A percentile compares a stretch with the other conserved stretches of the same genome.
These are phyloP conservation scores for Passer montanus DNA, from an alignment of 2,113 vertebrate species.

Conservation along the genomic window DNA sequence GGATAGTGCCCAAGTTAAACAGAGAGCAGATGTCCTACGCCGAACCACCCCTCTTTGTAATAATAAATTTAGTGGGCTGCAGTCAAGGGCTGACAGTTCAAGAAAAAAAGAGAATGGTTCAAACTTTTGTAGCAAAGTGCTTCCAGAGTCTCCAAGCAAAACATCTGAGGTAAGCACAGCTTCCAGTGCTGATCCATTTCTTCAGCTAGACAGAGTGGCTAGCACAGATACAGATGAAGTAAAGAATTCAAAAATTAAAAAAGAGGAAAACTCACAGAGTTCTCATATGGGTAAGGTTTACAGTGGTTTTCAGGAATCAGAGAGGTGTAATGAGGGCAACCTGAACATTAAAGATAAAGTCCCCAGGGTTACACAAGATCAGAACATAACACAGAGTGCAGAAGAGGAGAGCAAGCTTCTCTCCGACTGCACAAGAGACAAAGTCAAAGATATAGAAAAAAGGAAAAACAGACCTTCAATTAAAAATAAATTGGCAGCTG, in stretches of 20 bases:
- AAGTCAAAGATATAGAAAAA: conserved; percentile 64
- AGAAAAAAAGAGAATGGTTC: neutral
- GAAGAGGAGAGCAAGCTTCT: conserved; percentile 33
- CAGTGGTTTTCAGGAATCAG: neutral
- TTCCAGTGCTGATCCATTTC: neutral
- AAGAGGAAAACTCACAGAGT: neutral
- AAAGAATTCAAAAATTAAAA: neutral
- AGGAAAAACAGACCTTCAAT: conserved; percentile 62
- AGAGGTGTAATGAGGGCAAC: neutral
- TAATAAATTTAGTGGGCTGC: neutral
- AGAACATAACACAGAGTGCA: neutral
- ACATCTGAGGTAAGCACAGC: neutral
- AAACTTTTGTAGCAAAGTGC: neutral
- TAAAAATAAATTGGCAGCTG: conserved; percentile 65
- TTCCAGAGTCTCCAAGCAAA: conserved; percentile 46
- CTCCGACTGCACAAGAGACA: conserved; percentile 30
- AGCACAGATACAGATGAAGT: neutral
- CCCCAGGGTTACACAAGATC: neutral
- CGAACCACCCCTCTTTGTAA: neutral
- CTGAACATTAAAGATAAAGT: neutral
- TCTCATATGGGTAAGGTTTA: neutral
- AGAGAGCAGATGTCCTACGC: neutral
- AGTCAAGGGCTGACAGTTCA: neutral
- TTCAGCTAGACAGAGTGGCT: neutral
- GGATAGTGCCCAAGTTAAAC: neutral